Evolutionary conservation across 2,797 vertebrate species (phyloP), one percentile per base, ranked within the genome.

Genomic region (Sandelia bainsii): DNA sequence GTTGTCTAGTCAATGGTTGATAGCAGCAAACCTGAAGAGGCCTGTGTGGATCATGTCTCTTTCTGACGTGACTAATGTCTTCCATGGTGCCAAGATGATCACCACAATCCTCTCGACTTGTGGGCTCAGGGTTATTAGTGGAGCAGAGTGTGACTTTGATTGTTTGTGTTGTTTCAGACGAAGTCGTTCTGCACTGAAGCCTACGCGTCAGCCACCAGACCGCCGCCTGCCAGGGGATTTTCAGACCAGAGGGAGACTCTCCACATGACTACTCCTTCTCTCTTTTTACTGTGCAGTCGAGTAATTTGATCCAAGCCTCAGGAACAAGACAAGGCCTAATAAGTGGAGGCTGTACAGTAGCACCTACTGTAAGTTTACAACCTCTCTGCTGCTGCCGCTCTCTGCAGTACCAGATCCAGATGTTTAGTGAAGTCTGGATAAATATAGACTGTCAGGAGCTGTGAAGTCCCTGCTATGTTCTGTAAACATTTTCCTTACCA

Each of bases 271-370:
- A 27, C 77, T 79, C 70, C 67, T 69, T 69, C 77, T 78, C 60
- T 81, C 60, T 69, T 85, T 93, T 93, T 84, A 87, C 62, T 64
- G 11, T 87, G 85, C 48, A 80, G 83, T 86, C 44, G 57, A 80
- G 40, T 73, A 93, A 94, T 69, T 90, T 62, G 90, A 93, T 88
- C 82, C 79, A 80, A 84, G 78, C 52, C 82, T 82, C 68, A 84
- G 77, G 69, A 92, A 91, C 53, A 75, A 87, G 78, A 91, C 66
- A 10, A 87, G 76, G 44, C 82, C 84, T 86, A 93, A 91, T 85
- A 91, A 88, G 64, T 66, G 81, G 64, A 81, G 81, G 51, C 64
- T 75, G 75, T 61, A 91, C 72, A 91, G 83, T 75, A 94, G 87
- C 71, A 82, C 68, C 53, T 85, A 75, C 61, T 89, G 81, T 82